These are phyloP conservation scores for Fulmarus glacialis DNA, from an alignment of 2,113 vertebrate species.

Conservation along the genomic window DNA sequence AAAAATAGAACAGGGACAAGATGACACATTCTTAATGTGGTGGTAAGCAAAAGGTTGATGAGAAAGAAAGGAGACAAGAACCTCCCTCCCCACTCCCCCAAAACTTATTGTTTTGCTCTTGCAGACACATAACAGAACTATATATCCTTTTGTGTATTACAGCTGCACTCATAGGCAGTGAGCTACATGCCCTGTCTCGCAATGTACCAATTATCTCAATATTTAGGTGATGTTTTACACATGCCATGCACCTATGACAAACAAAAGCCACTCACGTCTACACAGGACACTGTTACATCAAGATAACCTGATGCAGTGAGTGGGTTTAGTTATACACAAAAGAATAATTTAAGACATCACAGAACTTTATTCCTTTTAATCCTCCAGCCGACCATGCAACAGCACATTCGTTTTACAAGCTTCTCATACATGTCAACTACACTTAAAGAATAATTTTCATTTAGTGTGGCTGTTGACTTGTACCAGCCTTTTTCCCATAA, in stretches of 20 bases:
- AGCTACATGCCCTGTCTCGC: rapidly evolving
- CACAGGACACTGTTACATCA: background rate
- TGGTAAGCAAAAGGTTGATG: background rate
- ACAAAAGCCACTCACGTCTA: background rate
- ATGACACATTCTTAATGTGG: background rate
- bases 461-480: background rate
- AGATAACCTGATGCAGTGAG: background rate
- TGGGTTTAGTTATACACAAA: background rate
- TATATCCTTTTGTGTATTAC: too few species aligned
- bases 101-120: background rate
- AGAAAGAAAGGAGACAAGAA: background rate
- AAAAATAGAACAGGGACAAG: background rate
- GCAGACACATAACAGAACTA: background rate
- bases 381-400: background rate
- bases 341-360: background rate
- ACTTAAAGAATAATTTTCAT: background rate
- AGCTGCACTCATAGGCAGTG: background rate
- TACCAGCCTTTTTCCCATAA: background rate
- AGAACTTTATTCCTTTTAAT: background rate
- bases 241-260: background rate
- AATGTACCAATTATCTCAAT: rapidly evolving
- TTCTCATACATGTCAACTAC: rapidly evolving
- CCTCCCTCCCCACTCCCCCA: background rate
- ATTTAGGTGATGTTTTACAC: background rate
- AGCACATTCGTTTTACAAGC: background rate